Base-by-base conservation (phyloP, 92 coral and sea anemone genomes). In the Chrysogorgia sp. region DNA sequence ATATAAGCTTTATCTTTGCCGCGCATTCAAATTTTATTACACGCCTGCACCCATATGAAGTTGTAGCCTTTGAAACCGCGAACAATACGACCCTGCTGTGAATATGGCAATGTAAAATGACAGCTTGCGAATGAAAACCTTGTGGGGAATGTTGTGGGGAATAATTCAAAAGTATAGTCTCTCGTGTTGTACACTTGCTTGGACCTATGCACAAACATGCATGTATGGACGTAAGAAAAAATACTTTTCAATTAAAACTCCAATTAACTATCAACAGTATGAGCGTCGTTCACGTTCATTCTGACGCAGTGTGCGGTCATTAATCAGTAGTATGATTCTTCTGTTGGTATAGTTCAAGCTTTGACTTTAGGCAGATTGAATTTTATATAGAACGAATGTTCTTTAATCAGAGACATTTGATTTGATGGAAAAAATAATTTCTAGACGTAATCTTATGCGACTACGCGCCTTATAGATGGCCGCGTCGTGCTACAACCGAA, bases 211-310 rank as follows among this genome's bases (percentile, higher is more conserved):
- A n/a, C n/a, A n/a, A n/a, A n/a, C n/a, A n/a, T n/a, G n/a, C n/a
- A n/a, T n/a, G n/a, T n/a, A n/a, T 47, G 15, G 53, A 2, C 53
- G 7, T 47, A 15, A n/a, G 10, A 6, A 72, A 71, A 53, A 56
- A 53, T 50, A 25, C 25, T 72, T 72, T 72, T 19, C 79, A 53
- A 72, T 52, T 72, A 72, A 72, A 72, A 72, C 65, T 34, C 52
- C 79, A 72, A 72, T 52, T 72, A 72, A 72, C 63, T 26, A 56
- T 58, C 9, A 59, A 34, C 28, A 17, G 65, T 53, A 40, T 14
- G 53, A 53, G 49, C 64, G n/a, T 19, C 21, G 43, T 17, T 30
- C 52, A 59, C n/a, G n/a, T n/a, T n/a, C n/a, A n/a, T n/a, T n/a
- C n/a, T n/a, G 5, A 22, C 79, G 21, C 79, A 72, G 50, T 56